phyloP scores from a whole-genome alignment of 2,888 invertebrate species.

The Lithodes maja region DNA sequence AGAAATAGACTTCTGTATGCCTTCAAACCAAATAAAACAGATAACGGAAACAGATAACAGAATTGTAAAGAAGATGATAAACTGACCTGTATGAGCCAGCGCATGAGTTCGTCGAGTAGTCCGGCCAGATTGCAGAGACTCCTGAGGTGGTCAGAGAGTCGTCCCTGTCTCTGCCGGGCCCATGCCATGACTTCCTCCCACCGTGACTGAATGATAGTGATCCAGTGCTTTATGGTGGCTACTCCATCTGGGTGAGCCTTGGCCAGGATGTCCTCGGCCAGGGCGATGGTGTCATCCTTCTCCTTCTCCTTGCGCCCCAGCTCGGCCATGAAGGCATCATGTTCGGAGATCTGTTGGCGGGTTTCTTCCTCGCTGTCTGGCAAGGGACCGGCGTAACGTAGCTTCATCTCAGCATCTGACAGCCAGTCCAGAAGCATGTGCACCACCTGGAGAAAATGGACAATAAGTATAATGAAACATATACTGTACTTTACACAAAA shows the following conservation, averaged over 20 bases:
- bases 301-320: conserved; percentile 88
- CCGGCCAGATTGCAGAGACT: conserved; percentile 89
- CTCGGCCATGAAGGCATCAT: conserved; percentile 89
- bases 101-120: conserved; percentile 92
- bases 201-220: conserved; percentile 94
- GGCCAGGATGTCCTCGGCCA: conserved; percentile 91
- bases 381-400: conserved; percentile 92
- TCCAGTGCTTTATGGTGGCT: conserved; percentile 99
- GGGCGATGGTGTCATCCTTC: conserved; percentile 88
- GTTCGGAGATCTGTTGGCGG: conserved; percentile 87
- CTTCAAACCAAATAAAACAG: no score
- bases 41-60: no score
- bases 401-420: conserved; percentile 94
- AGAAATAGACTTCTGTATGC: no score
- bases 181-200: conserved; percentile 97
- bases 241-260: conserved; percentile 98
- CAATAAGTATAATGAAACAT: not conserved
- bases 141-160: conserved; percentile 87
- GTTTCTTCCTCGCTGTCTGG: conserved; percentile 95
- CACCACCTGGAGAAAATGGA: conserved; percentile 77
- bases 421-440: conserved; percentile 97
- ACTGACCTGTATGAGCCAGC: conserved; percentile 82
- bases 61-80: not conserved
- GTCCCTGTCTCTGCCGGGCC: conserved; percentile 85
- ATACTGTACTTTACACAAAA: no score